These are phyloP conservation scores for Pogona vitticeps DNA, from an alignment of 2,113 vertebrate genomes.

Conservation along the genomic window DNA sequence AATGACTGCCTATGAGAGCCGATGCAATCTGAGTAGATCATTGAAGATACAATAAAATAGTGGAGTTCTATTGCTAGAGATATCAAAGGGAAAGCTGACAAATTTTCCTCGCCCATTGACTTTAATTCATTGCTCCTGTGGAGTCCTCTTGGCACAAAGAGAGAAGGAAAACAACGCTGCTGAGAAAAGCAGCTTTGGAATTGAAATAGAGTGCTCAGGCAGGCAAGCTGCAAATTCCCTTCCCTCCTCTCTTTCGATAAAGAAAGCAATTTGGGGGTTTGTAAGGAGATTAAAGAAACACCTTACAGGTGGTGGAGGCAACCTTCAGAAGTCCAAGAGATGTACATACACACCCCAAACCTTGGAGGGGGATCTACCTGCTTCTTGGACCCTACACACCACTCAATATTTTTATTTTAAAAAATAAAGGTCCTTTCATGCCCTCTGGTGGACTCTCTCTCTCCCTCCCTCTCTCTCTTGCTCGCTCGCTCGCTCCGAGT, in stretches of 20 bases:
- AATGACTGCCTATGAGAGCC: constrained; percentile 37
- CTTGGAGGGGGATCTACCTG: no score
- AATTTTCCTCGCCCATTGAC: constrained; percentile 26
- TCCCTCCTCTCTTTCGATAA: not conserved
- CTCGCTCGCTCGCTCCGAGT: no score
- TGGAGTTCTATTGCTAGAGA: constrained; percentile 28
- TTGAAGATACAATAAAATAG: constrained; percentile 12
- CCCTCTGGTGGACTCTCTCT: no score
- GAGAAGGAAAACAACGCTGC: not conserved
- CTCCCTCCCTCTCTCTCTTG: no score
- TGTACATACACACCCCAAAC: no score
- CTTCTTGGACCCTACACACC: no score
- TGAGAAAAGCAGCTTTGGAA: not conserved
- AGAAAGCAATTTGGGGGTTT: constrained; percentile 3
- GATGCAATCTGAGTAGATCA: constrained; percentile 11
- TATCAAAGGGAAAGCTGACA: constrained; percentile 39
- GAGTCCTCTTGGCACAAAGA: not conserved
- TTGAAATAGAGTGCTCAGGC: constrained; percentile 18
- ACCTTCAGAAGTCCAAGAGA: no score
- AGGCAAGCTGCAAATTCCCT: not conserved
- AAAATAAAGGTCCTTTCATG: no score
- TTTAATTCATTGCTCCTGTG: constrained; percentile 29
- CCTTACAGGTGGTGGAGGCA: no score
- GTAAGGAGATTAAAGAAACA: not conserved
- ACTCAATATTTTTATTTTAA: no score